Evolutionary conservation across 2,113 vertebrate genomes (phyloP).

Genomic region (Hypanus sabinus): DNA sequence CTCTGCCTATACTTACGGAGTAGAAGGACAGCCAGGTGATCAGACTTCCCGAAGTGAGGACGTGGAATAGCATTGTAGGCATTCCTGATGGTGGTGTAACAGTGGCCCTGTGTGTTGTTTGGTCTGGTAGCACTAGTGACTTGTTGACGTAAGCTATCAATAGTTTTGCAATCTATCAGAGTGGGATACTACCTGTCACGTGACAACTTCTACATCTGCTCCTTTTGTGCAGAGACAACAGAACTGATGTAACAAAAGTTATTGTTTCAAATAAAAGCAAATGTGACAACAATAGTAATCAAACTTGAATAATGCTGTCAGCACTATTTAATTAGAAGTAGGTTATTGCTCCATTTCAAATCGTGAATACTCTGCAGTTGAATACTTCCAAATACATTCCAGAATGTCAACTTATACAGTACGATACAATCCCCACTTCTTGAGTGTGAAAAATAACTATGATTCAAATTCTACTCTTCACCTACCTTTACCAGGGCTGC

Average conservation of each 20-base stretch:
- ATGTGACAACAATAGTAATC: background rate
- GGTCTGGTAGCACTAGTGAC: no score
- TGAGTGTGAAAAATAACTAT: background rate
- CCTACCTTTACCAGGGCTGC: constrained; percentile 83
- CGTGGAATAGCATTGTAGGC: no score
- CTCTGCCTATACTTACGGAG: no score
- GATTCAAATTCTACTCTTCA: background rate
- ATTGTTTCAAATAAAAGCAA: background rate
- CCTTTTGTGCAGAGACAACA: background rate
- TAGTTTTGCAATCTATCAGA: no score
- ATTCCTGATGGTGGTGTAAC: no score
- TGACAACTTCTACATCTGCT: no score
- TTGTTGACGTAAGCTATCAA: no score
- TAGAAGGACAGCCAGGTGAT: no score
- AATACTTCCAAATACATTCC: background rate
- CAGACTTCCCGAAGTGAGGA: no score
- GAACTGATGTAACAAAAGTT: background rate
- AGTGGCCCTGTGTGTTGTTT: no score
- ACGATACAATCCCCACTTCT: background rate
- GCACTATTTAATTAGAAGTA: background rate
- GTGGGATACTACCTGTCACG: no score
- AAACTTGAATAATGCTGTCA: background rate
- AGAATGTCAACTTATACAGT: background rate
- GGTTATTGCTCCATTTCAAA: background rate
- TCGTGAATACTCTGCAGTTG: background rate